Conservation (phyloP, 2,113 vertebrate species). For the Larimichthys polyactis region DNA sequence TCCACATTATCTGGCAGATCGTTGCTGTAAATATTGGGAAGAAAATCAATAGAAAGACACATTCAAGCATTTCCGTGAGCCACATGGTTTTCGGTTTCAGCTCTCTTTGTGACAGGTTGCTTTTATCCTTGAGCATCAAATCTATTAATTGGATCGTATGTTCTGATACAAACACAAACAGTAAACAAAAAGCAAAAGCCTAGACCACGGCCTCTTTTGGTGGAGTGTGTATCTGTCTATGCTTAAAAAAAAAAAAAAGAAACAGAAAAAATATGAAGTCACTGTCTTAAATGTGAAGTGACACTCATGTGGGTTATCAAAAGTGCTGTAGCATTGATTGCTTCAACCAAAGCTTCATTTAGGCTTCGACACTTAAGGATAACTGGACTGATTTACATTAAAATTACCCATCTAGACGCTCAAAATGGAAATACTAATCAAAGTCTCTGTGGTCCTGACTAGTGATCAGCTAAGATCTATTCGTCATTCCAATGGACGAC, state of each 20-base stretch:
- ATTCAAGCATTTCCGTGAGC: constrained; percentile 16
- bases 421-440: constrained; percentile 7
- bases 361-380: not conserved
- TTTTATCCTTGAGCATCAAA: not conserved
- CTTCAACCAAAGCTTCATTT: not conserved
- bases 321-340: not conserved
- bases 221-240: not conserved
- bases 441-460: not conserved
- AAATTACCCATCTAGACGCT: not conserved
- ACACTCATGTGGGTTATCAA: not conserved
- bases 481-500: not conserved
- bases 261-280: not conserved
- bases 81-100: constrained; percentile 5
- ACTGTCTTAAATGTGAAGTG: not conserved
- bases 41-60: constrained; percentile 4
- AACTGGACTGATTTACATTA: not conserved
- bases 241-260: not conserved
- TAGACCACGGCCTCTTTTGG: not conserved
- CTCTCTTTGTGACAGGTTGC: not conserved
- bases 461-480: not conserved
- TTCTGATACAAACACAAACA: not conserved
- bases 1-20: constrained; percentile 86
- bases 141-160: not conserved
- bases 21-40: constrained; percentile 82
- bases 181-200: not conserved